Evolutionary conservation across 2,888 invertebrate species (phyloP).

Genomic region (Erebia ligea): DNA sequence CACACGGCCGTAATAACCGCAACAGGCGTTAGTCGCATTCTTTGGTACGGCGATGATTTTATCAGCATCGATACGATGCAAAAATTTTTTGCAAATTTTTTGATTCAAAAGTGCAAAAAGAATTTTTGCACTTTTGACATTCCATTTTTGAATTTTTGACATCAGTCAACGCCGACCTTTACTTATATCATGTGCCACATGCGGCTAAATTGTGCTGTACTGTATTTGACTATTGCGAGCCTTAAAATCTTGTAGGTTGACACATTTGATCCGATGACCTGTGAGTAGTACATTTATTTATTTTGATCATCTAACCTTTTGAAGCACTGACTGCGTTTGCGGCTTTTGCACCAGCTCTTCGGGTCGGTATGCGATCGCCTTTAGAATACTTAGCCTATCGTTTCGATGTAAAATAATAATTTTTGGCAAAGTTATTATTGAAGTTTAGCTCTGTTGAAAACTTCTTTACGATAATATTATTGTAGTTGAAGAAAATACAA

Average conservation of each 20-base stretch:
- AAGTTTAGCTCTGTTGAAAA: not conserved
- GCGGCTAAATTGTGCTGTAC: too few relatives aligned
- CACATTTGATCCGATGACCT: too few relatives aligned
- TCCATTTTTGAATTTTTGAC: too few relatives aligned
- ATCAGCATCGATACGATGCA: too few relatives aligned
- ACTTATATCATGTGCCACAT: too few relatives aligned
- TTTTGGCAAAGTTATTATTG: slow-evolving; percentile 1
- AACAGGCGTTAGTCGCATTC: not conserved
- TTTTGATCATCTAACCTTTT: too few relatives aligned
- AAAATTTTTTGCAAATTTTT: too few relatives aligned
- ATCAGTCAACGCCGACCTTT: too few relatives aligned
- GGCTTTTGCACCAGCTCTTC: not conserved
- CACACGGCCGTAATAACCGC: not conserved
- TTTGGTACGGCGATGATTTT: not conserved
- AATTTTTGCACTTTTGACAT: too few relatives aligned
- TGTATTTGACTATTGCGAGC: not conserved
- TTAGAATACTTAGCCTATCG: not conserved
- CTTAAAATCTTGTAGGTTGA: not conserved
- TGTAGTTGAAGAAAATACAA: not conserved
- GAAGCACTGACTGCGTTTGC: not conserved
- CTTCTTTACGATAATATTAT: not conserved
- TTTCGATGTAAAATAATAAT: not conserved
- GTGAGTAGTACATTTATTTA: too few relatives aligned
- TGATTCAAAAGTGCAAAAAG: too few relatives aligned
- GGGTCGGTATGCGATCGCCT: not conserved